Evolutionary conservation across 2,888 invertebrate genomes (phyloP), one percentile per base, ranked within the genome.

Genomic region (Sussaba pulchella): DNA sequence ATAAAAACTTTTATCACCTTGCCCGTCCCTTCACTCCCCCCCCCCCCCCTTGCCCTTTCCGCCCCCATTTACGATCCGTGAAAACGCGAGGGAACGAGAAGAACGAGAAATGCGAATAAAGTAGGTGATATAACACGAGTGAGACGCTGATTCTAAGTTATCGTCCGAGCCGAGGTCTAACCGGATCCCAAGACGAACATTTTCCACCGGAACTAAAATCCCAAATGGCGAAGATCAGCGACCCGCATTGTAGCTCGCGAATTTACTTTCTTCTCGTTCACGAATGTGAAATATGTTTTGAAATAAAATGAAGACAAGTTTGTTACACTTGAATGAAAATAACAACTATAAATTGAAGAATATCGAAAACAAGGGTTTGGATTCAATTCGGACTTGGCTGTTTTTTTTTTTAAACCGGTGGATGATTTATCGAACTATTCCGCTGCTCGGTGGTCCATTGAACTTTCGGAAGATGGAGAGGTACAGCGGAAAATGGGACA

Each of bases 141-240:
- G 71, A 45, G 67, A 61, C 52, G 43, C 75, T 75, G 75, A 72
- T 80, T 80, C 61, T 26, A 47, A 73, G 61, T 73, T 78, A 67
- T 78, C 52, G 52, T 61, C 39, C 12, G 36, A 72, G 36, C 66
- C 21, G 52, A n/a, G n/a, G 50, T 70, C 70, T 52, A 79, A 71
- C 64, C 66, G 74, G 70, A 39, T 61, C 41, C 64, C 14, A 17
- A 10, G 64, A 50, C 63, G 14, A 14, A 57, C 31, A 39, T 67
- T 67, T 67, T 39, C 67, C 14, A n/a, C n/a, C 19, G 50, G 36
- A 41, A 63, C 73, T 26, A 74, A 54, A 54, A 63, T 69, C 24
- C 39, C 47, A 26, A 43, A 43, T 39, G 47, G 36, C 57, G 24
- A 41, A 57, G 70, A 70, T 70, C 74, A 79, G 64, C 31, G 54